Evolutionary conservation across 2,113 vertebrate genomes (phyloP).

Genomic region (Cnemophilus loriae): DNA sequence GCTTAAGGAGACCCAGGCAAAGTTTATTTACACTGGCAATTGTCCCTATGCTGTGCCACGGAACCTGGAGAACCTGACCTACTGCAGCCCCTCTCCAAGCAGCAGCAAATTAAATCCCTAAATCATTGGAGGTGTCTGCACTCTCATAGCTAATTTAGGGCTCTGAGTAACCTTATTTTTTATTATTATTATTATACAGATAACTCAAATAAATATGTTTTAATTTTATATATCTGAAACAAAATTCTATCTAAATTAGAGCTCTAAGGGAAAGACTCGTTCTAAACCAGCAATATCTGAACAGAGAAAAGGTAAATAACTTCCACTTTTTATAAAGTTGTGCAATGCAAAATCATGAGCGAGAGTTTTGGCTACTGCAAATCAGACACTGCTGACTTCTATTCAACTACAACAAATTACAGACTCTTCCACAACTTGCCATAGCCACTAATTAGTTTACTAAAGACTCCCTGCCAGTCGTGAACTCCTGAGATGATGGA

Average conservation of each 20-base stretch:
- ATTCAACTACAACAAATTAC: not conserved
- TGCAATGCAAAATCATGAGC: not conserved
- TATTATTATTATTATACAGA: not conserved
- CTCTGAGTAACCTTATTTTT: not conserved
- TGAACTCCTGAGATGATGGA: slow-evolving; percentile 5
- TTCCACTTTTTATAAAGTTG: not conserved
- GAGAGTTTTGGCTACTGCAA: not conserved
- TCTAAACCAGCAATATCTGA: not conserved
- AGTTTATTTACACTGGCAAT: not conserved
- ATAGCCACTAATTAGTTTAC: slow-evolving; percentile 13
- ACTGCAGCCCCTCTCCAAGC: not conserved
- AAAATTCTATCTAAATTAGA: not conserved
- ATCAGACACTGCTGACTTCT: not conserved
- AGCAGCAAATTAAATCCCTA: slow-evolving; percentile 11
- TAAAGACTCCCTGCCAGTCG: slow-evolving; percentile 17
- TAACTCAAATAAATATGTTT: not conserved
- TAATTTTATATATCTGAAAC: not conserved
- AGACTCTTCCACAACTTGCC: not conserved
- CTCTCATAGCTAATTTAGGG: not conserved
- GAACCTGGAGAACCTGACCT: not conserved
- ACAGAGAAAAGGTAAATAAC: not conserved
- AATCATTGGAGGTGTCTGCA: not conserved
- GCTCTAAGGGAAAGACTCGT: not conserved
- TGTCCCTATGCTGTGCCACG: not conserved
- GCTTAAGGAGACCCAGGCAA: not conserved